Conservation (phyloP, 2,113 vertebrate genomes). For the Falco punctatus region DNA sequence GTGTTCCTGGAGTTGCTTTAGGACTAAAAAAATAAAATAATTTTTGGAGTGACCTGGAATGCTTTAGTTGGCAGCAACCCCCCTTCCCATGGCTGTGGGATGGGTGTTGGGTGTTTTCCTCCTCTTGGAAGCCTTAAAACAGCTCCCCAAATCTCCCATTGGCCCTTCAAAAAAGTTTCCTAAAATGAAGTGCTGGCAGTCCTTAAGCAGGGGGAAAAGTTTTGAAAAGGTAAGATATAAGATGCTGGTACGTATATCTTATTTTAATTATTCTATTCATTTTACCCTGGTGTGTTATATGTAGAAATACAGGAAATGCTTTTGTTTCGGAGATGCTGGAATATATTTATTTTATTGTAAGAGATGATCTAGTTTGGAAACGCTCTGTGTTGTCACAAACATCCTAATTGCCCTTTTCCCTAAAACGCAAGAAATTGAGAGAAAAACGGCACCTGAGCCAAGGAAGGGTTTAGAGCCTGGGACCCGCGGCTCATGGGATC, state of each 20-base stretch:
- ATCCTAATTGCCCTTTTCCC: not conserved
- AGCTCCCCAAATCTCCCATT: not conserved
- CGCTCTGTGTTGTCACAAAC: not conserved
- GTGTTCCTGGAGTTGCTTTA: no score
- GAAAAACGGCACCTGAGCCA: not conserved
- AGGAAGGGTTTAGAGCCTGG: fast-evolving
- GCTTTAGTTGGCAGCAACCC: no score
- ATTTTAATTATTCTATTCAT: not conserved
- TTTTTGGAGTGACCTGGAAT: no score
- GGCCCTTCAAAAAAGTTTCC: not conserved
- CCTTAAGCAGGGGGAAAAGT: not conserved
- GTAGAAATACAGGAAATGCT: slow-evolving; percentile 27
- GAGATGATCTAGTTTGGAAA: slow-evolving; percentile 11
- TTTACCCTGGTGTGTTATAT: not conserved
- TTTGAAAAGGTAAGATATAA: not conserved
- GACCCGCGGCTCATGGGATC: fast-evolving
- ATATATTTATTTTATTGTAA: slow-evolving; percentile 42
- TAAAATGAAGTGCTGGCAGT: not conserved
- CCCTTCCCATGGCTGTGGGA: not conserved
- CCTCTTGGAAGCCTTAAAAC: not conserved
- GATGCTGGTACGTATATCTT: not conserved
- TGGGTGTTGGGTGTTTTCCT: not conserved
- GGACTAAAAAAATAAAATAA: no score
- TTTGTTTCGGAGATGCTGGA: not conserved
- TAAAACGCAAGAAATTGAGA: not conserved